These are phyloP conservation scores for Bombus confusus DNA, from an alignment of 1,140 invertebrate genomes.

Conservation along the genomic window DNA sequence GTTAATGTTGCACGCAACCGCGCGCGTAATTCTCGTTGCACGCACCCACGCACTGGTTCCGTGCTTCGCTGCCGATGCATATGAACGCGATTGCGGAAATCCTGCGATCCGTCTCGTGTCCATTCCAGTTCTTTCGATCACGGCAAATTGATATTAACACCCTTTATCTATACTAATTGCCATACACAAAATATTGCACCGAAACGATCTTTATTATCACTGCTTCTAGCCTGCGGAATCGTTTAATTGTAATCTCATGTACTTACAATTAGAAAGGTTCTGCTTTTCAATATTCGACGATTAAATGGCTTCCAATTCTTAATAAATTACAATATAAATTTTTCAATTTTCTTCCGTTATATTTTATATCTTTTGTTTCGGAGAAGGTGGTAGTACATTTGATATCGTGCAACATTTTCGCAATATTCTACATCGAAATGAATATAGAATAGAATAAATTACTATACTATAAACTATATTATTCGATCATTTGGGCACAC, in stretches of 20 bases:
- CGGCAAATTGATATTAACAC: slow-evolving; percentile 22
- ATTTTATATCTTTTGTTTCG: too few relatives aligned
- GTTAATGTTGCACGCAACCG: slow-evolving; percentile 71
- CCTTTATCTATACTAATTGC: background rate
- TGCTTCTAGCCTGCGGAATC: background rate
- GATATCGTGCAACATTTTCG: background rate
- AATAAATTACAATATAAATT: background rate
- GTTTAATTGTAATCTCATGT: background rate
- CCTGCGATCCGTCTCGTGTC: background rate
- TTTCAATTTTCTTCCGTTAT: background rate
- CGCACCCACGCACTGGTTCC: slow-evolving; percentile 52
- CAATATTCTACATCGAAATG: background rate
- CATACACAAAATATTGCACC: background rate
- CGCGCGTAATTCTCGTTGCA: slow-evolving; percentile 65
- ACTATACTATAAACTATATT: too few relatives aligned
- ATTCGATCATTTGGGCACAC: too few relatives aligned
- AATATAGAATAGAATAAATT: background rate
- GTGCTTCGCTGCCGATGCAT: background rate
- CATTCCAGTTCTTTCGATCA: background rate
- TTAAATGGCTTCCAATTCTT: background rate
- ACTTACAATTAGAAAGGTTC: background rate
- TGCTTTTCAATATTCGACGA: background rate
- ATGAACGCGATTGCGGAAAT: slow-evolving; percentile 36
- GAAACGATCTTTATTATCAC: background rate
- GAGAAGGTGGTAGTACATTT: background rate